Base-by-base conservation (phyloP, 1,140 invertebrate species). In the Oedothorax gibbosus region DNA sequence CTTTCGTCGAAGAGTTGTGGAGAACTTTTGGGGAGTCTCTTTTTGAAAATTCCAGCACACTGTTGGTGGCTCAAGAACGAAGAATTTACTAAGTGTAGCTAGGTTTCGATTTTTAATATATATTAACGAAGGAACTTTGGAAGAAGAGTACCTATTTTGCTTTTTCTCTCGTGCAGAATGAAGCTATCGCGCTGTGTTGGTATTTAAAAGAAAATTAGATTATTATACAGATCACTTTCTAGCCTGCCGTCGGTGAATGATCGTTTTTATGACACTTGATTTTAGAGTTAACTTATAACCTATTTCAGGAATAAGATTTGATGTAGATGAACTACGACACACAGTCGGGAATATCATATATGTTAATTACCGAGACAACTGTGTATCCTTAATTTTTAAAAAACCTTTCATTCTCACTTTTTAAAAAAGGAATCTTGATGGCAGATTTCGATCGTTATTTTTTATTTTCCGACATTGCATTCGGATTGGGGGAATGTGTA, bases 261-360 rank as follows among this genome's bases (percentile, higher is more conserved):
- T 84, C 69, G 68, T 84, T 84, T 84, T 84, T 84, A 65, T 62
- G 51, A 66, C 57, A 84, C 35, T 72, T 84, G 81, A 68, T 84
- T 84, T 84, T 84, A 84, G 81, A 83, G 49, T 18, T 53, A 35
- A 21, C 81, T 84, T 84, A 72, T 75, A 64, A 84, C 81, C 81
- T 75, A 50, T 68, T 84, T 73, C 64, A 69, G 80, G 62, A 21
- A 65, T 72, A 68, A 76, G 81, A 35, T 35, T 35, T 18, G 53
- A 14, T 51, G 21, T 84, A 72, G 75, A 84, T 71, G 76, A 64
- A 82, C n/a, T 50, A 75, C 56, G 65, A 66, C 64, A 57, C 76
- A 57, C 69, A 75, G 71, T 66, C 53, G 18, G 20, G 21, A 81
- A 81, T 65, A 14, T 81, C 56, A 60, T 10, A 60, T 60, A 81